These are phyloP conservation scores for Acleris emargana DNA, from an alignment of 2,888 invertebrate genomes.

Conservation along the genomic window DNA sequence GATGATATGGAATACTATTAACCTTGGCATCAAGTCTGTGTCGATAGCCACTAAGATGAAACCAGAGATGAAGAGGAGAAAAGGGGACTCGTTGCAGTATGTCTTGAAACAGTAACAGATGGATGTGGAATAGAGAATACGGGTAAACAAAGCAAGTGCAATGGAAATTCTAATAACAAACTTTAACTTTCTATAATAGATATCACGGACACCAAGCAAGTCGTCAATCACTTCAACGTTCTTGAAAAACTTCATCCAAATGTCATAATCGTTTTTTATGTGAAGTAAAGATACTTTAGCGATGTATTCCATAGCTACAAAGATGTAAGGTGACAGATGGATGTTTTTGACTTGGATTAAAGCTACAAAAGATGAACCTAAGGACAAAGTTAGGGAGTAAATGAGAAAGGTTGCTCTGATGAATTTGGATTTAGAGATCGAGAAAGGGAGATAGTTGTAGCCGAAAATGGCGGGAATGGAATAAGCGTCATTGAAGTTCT, in stretches of 20 bases:
- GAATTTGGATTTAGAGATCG: conserved; percentile 21
- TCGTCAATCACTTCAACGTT: conserved; percentile 28
- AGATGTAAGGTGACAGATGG: conserved; percentile 23
- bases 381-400: conserved; percentile 15
- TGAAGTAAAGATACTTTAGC: conserved; percentile 14
- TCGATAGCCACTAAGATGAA: conserved; percentile 34
- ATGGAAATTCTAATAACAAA: conserved; percentile 8
- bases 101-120: conserved; percentile 27
- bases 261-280: background rate
- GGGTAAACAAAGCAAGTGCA: conserved; percentile 12
- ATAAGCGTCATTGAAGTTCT: conserved; percentile 17
- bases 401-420: conserved; percentile 7
- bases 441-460: conserved; percentile 19
- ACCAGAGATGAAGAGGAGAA: conserved; percentile 2
- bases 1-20: conserved; percentile 24
- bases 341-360: conserved; percentile 18
- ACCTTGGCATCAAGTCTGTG: conserved; percentile 28
- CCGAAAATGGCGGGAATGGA: conserved; percentile 21
- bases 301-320: conserved; percentile 29
- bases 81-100: conserved; percentile 20
- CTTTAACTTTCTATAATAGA: conserved; percentile 20
- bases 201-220: conserved; percentile 10
- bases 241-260: conserved; percentile 12
- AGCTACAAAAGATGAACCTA: conserved; percentile 16
- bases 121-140: conserved; percentile 23